Evolutionary conservation across 2,888 invertebrate species (phyloP).

Genomic region (Megalurothrips usitatus): DNA sequence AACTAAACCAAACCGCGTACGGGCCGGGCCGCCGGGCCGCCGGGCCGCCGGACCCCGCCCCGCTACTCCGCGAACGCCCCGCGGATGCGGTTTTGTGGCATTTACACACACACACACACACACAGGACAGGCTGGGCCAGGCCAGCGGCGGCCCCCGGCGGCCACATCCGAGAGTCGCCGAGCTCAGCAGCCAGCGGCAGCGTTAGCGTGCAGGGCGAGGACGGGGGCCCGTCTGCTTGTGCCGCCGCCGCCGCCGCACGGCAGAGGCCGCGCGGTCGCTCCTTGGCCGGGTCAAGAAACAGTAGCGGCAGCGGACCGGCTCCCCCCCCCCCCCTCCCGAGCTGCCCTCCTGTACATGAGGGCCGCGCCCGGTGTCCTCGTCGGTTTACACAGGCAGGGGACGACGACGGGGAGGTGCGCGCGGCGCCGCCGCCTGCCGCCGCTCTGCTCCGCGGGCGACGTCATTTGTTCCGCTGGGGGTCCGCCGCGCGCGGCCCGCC

Average conservation of each 20-base stretch:
- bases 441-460: not conserved
- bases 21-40: not conserved
- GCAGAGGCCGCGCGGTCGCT: too few species aligned
- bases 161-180: not conserved
- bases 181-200: not conserved
- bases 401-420: too few species aligned
- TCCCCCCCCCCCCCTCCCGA: not conserved
- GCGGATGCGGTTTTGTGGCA: not conserved
- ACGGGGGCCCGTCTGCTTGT: too few species aligned
- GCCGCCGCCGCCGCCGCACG: too few species aligned
- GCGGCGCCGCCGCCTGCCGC: too few species aligned
- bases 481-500: not conserved
- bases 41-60: too few species aligned
- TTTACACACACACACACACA: not conserved
- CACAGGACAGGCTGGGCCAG: not conserved
- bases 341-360: not conserved
- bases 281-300: too few species aligned
- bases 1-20: not conserved
- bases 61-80: too few species aligned
- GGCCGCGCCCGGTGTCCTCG: not conserved
- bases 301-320: too few species aligned
- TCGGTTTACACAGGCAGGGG: not conserved
- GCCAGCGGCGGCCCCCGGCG: not conserved
- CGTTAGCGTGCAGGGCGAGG: too few species aligned
- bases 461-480: slow-evolving; percentile 12